Evolutionary conservation across 2,113 vertebrate species (phyloP).

Genomic region (Ascaphus truei): DNA sequence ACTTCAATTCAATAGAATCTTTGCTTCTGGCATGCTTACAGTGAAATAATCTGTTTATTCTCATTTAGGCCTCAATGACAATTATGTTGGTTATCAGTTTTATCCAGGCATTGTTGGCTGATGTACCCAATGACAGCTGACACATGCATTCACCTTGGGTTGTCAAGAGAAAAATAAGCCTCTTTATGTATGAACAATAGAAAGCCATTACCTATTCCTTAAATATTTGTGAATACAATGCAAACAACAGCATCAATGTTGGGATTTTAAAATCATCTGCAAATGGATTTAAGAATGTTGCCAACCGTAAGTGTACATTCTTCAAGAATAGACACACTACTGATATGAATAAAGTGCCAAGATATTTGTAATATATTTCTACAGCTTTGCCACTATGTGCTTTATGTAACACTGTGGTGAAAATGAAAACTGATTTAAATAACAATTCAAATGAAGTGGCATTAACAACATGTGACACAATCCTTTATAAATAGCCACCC

Average conservation of each 20-base stretch:
- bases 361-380: too few relatives aligned
- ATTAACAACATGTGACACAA: too few relatives aligned
- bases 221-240: neutral
- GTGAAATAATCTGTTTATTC: conserved; percentile 31
- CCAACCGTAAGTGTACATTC: neutral
- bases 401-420: too few relatives aligned
- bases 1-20: conserved; percentile 8
- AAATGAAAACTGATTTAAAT: too few relatives aligned
- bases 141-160: neutral
- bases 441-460: too few relatives aligned
- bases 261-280: neutral
- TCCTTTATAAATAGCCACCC: too few relatives aligned
- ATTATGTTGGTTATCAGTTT: conserved; percentile 27
- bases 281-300: neutral
- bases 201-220: conserved; percentile 1
- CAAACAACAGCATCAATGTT: neutral
- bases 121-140: conserved; percentile 23
- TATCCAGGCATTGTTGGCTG: conserved; percentile 23
- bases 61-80: conserved; percentile 31
- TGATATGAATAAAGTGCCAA: neutral
- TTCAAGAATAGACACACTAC: neutral
- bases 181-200: neutral
- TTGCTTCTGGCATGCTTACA: conserved; percentile 21
- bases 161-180: conserved; percentile 18
- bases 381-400: too few relatives aligned